phyloP scores from a whole-genome alignment of 2,888 invertebrate species.

The Cinara cedri region DNA sequence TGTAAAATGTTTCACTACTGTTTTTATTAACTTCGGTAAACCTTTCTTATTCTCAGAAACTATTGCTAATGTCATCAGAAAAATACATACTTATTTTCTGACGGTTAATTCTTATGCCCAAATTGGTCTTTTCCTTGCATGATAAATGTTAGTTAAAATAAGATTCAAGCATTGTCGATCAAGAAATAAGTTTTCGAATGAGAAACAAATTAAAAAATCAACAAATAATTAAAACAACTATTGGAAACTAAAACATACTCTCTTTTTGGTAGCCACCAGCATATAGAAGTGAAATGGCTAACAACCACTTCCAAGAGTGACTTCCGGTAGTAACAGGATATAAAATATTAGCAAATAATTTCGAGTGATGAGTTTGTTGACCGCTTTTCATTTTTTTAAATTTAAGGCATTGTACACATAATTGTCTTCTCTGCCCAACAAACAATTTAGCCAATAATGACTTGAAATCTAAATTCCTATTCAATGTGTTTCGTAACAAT shows the following conservation, averaged over 20 bases:
- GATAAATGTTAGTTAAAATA: too few species aligned
- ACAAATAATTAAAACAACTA: too few species aligned
- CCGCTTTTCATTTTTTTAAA: background rate
- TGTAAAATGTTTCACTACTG: too few species aligned
- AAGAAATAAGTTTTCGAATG: background rate
- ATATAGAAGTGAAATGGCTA: slow-evolving; percentile 17
- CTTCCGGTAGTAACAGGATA: background rate
- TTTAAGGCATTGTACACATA: background rate
- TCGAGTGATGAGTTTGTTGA: background rate
- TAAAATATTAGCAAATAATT: background rate
- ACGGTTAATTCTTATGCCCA: too few species aligned
- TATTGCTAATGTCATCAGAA: too few species aligned
- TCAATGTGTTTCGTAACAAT: background rate
- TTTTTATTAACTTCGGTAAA: too few species aligned
- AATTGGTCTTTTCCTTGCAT: too few species aligned
- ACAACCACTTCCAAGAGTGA: slow-evolving; percentile 29
- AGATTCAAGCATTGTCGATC: background rate
- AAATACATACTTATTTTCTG: too few species aligned
- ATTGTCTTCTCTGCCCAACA: background rate
- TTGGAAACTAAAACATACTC: background rate
- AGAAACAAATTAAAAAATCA: background rate
- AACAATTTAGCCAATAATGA: background rate
- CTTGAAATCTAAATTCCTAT: background rate
- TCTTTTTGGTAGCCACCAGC: slow-evolving; percentile 4
- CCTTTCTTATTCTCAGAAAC: too few species aligned